phyloP scores from a whole-genome alignment of 2,888 invertebrate species.

The Elysia crispata region DNA sequence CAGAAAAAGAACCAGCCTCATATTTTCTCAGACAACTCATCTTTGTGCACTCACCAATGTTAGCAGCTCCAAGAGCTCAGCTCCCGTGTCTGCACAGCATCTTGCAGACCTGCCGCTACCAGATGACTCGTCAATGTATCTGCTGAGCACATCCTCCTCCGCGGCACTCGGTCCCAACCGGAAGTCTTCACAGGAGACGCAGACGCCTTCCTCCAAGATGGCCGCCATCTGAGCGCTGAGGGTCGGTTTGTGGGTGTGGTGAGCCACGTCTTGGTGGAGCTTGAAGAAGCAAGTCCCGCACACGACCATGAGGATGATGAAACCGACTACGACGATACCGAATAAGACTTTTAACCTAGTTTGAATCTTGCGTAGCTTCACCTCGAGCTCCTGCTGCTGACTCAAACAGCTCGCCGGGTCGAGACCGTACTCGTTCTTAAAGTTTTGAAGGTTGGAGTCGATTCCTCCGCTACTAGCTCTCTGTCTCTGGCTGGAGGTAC shows the following conservation, averaged over 20 bases:
- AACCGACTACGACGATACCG: constrained; percentile 59
- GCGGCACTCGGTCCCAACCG: constrained; percentile 67
- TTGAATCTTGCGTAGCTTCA: constrained; percentile 51
- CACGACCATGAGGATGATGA: constrained; percentile 64
- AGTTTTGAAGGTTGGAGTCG: neutral
- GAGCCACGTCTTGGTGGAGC: constrained; percentile 64
- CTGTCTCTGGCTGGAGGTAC: neutral
- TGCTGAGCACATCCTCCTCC: constrained; percentile 66
- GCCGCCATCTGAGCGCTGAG: constrained; percentile 69
- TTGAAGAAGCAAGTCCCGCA: constrained; percentile 65
- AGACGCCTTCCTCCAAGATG: constrained; percentile 69
- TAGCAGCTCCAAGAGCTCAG: constrained; percentile 63
- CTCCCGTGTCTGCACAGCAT: constrained; percentile 70
- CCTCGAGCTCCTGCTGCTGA: constrained; percentile 38
- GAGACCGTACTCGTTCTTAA: neutral
- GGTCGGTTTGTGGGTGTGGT: constrained; percentile 70
- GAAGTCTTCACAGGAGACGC: constrained; percentile 66
- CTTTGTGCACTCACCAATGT: constrained; percentile 61
- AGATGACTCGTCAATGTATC: constrained; percentile 62
- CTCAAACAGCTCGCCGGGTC: neutral
- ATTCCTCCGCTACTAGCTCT: neutral
- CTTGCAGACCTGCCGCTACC: constrained; percentile 53
- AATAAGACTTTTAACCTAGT: constrained; percentile 61
- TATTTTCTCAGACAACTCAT: too few species aligned
- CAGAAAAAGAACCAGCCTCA: too few species aligned